These are phyloP conservation scores for Trichechus manatus DNA, from an alignment of 2,113 vertebrate genomes.

Conservation along the genomic window DNA sequence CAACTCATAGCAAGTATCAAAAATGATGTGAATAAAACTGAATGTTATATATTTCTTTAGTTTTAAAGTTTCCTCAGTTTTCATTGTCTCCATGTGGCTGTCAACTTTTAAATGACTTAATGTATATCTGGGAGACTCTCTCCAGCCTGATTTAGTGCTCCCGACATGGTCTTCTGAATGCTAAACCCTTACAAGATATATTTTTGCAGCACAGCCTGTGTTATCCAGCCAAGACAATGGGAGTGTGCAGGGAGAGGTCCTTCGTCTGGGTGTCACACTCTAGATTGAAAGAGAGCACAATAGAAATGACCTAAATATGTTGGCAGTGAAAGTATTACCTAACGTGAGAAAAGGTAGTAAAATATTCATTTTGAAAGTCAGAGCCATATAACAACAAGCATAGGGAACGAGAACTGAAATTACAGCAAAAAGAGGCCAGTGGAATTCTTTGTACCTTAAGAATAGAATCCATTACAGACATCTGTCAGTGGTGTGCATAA, in stretches of 20 bases:
- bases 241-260: background rate
- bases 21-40: background rate
- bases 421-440: background rate
- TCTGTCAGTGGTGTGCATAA: background rate
- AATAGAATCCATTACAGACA: slow-evolving; percentile 46
- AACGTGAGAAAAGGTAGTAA: slow-evolving; percentile 29
- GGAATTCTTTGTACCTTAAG: slow-evolving; percentile 28
- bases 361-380: slow-evolving; percentile 31
- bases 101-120: slow-evolving; percentile 9
- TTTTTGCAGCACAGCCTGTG: background rate
- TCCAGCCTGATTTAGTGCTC: background rate
- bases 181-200: background rate
- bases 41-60: background rate
- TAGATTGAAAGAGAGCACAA: slow-evolving; percentile 47
- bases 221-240: background rate
- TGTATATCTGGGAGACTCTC: background rate
- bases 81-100: slow-evolving; percentile 5
- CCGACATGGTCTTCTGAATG: background rate
- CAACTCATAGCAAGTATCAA: too few species aligned
- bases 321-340: slow-evolving; percentile 55
- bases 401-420: slow-evolving; percentile 20
- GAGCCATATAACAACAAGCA: background rate
- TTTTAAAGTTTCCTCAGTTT: background rate
- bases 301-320: slow-evolving; percentile 56
- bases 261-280: background rate